phyloP scores from a whole-genome alignment of 2,797 vertebrate species.

The Hippocampus kuda region DNA sequence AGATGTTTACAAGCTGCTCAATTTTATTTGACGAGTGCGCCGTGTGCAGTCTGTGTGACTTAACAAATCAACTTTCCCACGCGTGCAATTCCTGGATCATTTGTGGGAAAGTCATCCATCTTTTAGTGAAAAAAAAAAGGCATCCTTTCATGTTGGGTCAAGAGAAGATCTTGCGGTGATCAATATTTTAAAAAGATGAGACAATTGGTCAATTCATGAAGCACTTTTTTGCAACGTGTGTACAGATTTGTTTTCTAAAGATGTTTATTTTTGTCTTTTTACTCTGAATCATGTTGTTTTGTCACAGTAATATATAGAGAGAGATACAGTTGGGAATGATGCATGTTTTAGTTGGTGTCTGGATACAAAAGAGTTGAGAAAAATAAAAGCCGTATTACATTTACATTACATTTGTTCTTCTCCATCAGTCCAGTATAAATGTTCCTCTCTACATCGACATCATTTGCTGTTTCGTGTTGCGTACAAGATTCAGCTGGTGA shows the following conservation, averaged over 20 bases:
- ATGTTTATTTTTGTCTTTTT: conserved; percentile 60
- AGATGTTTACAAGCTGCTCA: conserved; percentile 6
- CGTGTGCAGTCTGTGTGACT: conserved; percentile 24
- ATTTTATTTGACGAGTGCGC: not conserved
- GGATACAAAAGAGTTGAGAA: conserved; percentile 32
- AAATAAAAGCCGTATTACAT: not conserved
- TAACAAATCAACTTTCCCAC: conserved; percentile 12
- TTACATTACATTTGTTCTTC: not conserved
- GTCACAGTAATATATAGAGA: conserved; percentile 39
- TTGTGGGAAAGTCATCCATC: conserved; percentile 26
- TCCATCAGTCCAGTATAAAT: not conserved
- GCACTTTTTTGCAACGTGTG: conserved; percentile 71
- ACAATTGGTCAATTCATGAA: conserved; percentile 50
- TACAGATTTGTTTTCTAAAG: conserved; percentile 65
- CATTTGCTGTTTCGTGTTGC: not conserved
- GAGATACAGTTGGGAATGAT: conserved; percentile 41
- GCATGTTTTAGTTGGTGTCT: conserved; percentile 35
- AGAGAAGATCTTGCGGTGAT: conserved; percentile 41
- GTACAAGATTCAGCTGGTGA: too few relatives aligned
- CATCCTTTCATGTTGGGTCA: conserved; percentile 37
- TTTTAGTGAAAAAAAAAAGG: conserved; percentile 7
- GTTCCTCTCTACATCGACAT: not conserved
- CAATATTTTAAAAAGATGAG: conserved; percentile 29
- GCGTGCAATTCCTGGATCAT: conserved; percentile 19
- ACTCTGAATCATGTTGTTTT: conserved; percentile 60